Percentiles rank a stretch among this genome's conserved stretches.
Conservation (phyloP, 2,113 vertebrate species). For the Aix galericulata region DNA sequence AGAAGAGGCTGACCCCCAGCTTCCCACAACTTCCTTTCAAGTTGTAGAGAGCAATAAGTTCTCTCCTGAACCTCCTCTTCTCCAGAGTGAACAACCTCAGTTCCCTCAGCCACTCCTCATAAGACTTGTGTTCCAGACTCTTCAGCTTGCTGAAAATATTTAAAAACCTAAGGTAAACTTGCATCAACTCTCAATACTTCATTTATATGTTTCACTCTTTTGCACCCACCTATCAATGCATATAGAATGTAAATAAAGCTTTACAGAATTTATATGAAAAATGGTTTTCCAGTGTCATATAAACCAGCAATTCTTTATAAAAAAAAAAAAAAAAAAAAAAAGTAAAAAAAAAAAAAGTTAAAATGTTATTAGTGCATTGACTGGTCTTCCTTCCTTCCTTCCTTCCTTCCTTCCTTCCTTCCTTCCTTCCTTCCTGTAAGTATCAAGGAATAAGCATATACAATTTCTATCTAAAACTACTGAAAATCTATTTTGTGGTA, state of each 20-base stretch:
- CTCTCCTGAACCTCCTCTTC: no score
- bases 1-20: no score
- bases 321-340: background rate
- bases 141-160: background rate
- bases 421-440: background rate
- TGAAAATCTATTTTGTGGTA: background rate
- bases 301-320: background rate
- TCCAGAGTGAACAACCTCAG: no score
- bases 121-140: no score
- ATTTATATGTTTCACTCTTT: background rate
- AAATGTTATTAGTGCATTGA: background rate
- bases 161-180: background rate
- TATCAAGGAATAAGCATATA: background rate
- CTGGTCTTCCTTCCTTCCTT: rapidly evolving
- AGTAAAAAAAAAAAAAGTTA: background rate
- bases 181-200: background rate
- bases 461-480: background rate
- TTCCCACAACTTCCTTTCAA: no score
- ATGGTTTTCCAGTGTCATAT: background rate
- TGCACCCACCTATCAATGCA: background rate
- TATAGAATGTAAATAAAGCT: background rate
- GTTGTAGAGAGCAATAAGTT: no score
- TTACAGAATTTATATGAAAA: background rate
- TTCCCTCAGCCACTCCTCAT: no score
- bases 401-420: rapidly evolving